phyloP scores from a whole-genome alignment of 2,113 vertebrate genomes.

The Reinhardtius hippoglossoides region DNA sequence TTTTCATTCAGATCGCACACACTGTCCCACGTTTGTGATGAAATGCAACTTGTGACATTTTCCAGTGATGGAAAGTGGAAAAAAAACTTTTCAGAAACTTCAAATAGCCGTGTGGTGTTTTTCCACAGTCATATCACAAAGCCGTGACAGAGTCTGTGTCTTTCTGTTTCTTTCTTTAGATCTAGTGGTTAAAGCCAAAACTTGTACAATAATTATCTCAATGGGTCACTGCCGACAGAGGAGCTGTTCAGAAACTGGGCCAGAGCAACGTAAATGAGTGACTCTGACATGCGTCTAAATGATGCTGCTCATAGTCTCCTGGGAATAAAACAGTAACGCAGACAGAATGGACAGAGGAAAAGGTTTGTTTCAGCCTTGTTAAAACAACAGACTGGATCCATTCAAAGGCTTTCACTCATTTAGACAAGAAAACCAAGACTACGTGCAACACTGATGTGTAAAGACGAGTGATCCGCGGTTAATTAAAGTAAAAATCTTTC shows the following conservation, averaged over 20 bases:
- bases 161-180: background rate
- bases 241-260: conserved; percentile 3
- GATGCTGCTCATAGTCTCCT: background rate
- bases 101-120: background rate
- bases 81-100: background rate
- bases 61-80: background rate
- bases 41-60: no score
- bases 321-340: background rate
- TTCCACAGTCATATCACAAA: background rate
- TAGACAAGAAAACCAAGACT: background rate
- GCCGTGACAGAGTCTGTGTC: background rate
- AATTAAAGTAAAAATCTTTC: background rate
- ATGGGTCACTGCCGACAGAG: background rate
- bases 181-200: background rate
- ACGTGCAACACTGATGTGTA: background rate
- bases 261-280: background rate
- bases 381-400: no score
- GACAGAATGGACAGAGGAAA: no score
- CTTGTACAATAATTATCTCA: conserved; percentile 4
- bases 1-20: background rate
- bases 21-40: background rate
- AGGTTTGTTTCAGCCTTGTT: no score
- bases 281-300: background rate
- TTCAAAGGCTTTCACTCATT: no score
- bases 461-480: background rate